Base-by-base conservation (phyloP, 2,113 vertebrate species). In the Steatornis caripensis region DNA sequence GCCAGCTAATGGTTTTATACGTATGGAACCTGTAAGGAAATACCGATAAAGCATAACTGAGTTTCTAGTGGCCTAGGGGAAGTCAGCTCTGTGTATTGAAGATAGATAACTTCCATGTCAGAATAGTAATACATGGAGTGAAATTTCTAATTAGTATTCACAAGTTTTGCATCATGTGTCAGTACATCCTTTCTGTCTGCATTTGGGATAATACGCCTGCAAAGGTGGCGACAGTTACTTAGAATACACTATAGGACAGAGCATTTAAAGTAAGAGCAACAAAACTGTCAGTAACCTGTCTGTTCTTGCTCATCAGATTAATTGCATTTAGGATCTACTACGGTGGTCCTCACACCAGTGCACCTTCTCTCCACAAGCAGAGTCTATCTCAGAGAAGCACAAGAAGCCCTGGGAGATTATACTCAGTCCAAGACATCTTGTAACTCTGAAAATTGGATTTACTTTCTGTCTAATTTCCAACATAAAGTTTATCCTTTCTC, bases 371-470 rank as follows among this genome's bases (percentile, higher is more conserved):
- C 27, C 49, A 55, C 8, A 46, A 51, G 57, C 55, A 48, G 13
- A 32, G 7, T 24, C 48, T 36, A 4, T 5, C 48, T 37, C 55
- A 41, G 66, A 19, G 41, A 58, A 55, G 19, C 70, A 66, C 26
- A 66, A 66, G 9, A 58, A 46, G 32, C 39, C 36, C 58, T 30
- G 36, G 49, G 72, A 87, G 84, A 82, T 62, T 48, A n/a, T 6
- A 10, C 22, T 39, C 0, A 0, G 48, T 39, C 41, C 43, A 37
- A 46, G 54, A 16, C 8, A 74, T 14, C 27, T 5, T 65, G 1
- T 2, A 32, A 3, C 34, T 60, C 57, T 57, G 54, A 41, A 83
- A 68, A 88, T 12, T 3, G 1, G 10, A 46, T 60, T 78, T 46
- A 3, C 32, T 66, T 51, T 75, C 37, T 83, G 58, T 48, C 41